phyloP scores from a whole-genome alignment of 2,113 vertebrate genomes.

The Muntiacus reevesi region DNA sequence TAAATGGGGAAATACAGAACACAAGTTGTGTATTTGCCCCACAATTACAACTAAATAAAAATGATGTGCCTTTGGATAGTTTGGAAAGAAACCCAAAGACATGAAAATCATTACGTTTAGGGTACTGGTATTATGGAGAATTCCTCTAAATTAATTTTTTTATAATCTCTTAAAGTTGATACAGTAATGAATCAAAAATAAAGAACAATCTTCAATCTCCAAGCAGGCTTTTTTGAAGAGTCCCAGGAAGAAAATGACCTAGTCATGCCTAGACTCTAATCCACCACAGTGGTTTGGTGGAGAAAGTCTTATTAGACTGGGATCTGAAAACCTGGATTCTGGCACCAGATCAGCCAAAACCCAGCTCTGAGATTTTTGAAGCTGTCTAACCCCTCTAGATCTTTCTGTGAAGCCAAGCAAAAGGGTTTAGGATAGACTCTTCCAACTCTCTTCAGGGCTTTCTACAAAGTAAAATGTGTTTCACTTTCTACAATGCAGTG shows the following conservation, averaged over 20 bases:
- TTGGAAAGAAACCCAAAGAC: conserved; percentile 14
- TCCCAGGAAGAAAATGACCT: not conserved
- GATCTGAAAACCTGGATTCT: not conserved
- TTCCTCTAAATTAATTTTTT: conserved; percentile 10
- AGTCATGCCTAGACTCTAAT: conserved; percentile 13
- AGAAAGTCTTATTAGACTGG: not conserved
- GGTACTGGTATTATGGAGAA: not conserved
- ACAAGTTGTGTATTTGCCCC: not conserved
- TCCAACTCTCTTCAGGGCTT: not conserved
- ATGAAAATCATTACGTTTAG: conserved; percentile 26
- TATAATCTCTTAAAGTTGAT: conserved; percentile 1
- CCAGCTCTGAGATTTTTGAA: not conserved
- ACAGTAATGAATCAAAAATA: conserved; percentile 26
- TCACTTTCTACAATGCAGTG: not conserved
- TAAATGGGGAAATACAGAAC: not conserved
- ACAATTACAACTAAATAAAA: conserved; percentile 35
- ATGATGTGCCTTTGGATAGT: not conserved
- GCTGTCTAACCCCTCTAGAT: not conserved
- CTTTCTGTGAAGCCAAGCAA: not conserved
- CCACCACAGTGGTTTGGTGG: not conserved
- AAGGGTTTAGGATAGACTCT: not conserved
- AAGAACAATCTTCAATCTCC: not conserved
- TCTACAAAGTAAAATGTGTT: not conserved
- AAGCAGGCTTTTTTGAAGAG: not conserved
- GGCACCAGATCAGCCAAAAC: not conserved